phyloP scores from a whole-genome alignment of 1,140 invertebrate species.

The Drosophila ogumai region DNA sequence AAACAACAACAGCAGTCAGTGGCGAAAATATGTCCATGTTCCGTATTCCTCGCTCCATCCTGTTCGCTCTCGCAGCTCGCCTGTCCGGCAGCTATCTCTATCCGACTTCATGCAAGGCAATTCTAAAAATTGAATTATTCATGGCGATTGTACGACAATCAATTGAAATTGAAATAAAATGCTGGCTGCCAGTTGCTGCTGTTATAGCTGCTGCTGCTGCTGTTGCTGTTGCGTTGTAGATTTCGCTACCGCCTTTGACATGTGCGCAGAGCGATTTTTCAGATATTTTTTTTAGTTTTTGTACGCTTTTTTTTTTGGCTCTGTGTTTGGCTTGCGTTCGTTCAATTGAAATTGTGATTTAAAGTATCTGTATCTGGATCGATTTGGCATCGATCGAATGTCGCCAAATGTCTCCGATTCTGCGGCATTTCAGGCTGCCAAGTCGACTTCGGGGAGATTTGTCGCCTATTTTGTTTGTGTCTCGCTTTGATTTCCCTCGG shows the following conservation, averaged over 20 bases:
- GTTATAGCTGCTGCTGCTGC: constrained; percentile 27
- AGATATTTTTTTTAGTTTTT: constrained; percentile 25
- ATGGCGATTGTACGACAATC: constrained; percentile 83
- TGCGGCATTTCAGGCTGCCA: constrained; percentile 48
- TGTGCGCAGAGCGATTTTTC: constrained; percentile 78
- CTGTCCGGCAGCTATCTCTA: constrained; percentile 36
- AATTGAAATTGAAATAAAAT: constrained; percentile 83
- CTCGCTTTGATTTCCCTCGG: constrained; percentile 32
- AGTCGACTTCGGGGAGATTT: constrained; percentile 60
- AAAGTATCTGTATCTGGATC: constrained; percentile 81
- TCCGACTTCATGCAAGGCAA: constrained; percentile 68
- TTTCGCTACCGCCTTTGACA: constrained; percentile 74
- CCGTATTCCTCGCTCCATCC: constrained; percentile 46
- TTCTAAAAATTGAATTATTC: constrained; percentile 82
- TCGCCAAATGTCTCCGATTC: constrained; percentile 65
- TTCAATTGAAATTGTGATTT: constrained; percentile 76
- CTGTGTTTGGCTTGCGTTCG: constrained; percentile 58
- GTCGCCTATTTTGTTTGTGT: constrained; percentile 72
- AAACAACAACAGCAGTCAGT: constrained; percentile 26
- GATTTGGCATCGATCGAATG: constrained; percentile 79
- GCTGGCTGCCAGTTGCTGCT: constrained; percentile 68
- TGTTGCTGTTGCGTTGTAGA: constrained; percentile 34
- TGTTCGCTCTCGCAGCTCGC: constrained; percentile 6
- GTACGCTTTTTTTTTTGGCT: constrained; percentile 29
- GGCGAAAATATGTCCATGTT: constrained; percentile 62